Evolutionary conservation across 1,140 invertebrate species (phyloP), one percentile per base, ranked within the genome.

Genomic region (Harpegnathos saltator): DNA sequence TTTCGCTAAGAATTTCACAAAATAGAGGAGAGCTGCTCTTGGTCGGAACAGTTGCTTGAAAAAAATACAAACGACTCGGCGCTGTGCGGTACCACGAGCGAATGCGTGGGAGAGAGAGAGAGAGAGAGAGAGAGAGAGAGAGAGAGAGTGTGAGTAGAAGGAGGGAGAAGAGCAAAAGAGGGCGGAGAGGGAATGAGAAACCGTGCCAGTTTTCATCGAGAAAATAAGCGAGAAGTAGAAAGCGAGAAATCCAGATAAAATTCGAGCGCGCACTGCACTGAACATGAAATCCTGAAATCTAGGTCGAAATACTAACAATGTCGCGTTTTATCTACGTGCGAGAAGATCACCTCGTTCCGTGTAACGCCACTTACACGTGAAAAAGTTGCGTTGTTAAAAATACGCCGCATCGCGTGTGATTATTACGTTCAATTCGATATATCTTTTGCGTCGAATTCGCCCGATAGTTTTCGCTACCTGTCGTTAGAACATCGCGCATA

Each of bases 1-100:
- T 80, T 80, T 22, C 58, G 75, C 65, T 80, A 80, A 80, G 75
- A 80, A 71, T 80, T 80, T 80, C 65, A 24, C 65, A 80, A 80
- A 75, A 75, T 75, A 75, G 69, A 80, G 65, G 52, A 80, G 75
- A 80, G 26, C 65, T 38, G 52, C 19, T 71, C 75, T 71, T 71
- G 75, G 75, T 69, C 29, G 65, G 75, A 58, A 80, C 65, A 65
- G 75, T 80, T 80, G 54, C 65, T 80, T 71, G 68, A 68, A 50
- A 29, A 80, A 69, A 56, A n/a, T 69, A 71, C 75, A 69, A 69
- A 80, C 52, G 75, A 78, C 75, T 78, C 50, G 58, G 44, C 75
- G 65, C 71, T 80, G 69, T 71, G 54, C 65, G 17, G 65, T 69
- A 50, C 4, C 44, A n/a, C 22, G 75, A 69, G 33, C 33, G 75